Base-by-base conservation (phyloP, 2,888 invertebrate genomes). In the Drosophila leonis region DNA sequence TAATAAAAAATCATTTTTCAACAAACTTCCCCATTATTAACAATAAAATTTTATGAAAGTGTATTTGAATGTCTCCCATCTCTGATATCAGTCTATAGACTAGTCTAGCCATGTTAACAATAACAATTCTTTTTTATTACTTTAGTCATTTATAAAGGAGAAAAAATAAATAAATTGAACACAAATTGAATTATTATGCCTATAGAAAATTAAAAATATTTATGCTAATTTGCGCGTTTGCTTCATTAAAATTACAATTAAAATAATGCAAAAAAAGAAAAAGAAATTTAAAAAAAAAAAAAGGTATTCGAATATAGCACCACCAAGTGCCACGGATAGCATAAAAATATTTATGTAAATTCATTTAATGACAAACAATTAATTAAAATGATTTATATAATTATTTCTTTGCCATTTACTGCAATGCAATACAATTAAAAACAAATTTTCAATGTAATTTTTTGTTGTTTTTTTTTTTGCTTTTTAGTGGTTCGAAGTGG, bases 321-420 rank as follows among this genome's bases (percentile, higher is more conserved):
- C 29, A 60, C 48, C 60, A 56, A 31, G 29, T 13, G 31, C 29
- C 9, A 18, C 15, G 41, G 29, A 42, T 56, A 63, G 31, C 65
- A 78, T 46, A 70, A 72, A 83, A 84, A 81, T 84, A 75, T 78
- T 82, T 89, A 87, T 84, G 88, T 75, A 90, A 89, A 86, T 88
- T 88, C 72, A 89, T 89, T 88, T 72, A 86, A 85, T 83, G 86
- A 80, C 83, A 90, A 86, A 90, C 85, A 86, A 86, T 86, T 86
- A 88, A 89, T 86, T 85, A 88, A 85, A 89, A 89, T 86, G 85
- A 86, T 85, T 86, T 86, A 85, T 78, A 67, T 52, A 67, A 66
- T 66, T 64, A 72, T 76, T 89, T 70, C 73, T 72, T 66, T 79
- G 68, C 82, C 69, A 84, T 88, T 87, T 75, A 74, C 62, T 72